A percentile compares a stretch with the other conserved stretches of the same genome.
phyloP scores from a whole-genome alignment of 2,888 invertebrate species.

The Lycocerus yunnanus region DNA sequence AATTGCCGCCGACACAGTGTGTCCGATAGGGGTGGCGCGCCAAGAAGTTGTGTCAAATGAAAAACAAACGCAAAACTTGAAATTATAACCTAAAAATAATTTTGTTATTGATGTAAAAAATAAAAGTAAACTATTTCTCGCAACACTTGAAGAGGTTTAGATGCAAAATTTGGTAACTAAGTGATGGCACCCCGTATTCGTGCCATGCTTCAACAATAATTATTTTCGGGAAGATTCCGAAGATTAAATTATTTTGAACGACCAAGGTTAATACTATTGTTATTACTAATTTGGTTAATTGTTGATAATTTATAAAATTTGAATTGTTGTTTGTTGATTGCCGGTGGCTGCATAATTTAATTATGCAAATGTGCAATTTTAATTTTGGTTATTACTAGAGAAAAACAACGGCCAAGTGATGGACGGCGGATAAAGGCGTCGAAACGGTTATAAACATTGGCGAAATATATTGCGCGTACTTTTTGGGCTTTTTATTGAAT shows the following conservation, averaged over 20 bases:
- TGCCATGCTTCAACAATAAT: too few relatives aligned
- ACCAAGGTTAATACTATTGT: background rate
- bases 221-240: background rate
- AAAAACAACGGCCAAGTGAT: background rate
- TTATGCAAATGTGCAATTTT: background rate
- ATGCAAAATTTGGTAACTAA: background rate
- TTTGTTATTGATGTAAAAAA: background rate
- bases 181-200: background rate
- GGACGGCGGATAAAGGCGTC: background rate
- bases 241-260: background rate
- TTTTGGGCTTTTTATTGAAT: constrained; percentile 13
- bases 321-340: background rate
- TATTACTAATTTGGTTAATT: background rate
- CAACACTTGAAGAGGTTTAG: too few relatives aligned
- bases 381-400: background rate
- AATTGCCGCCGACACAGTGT: background rate
- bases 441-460: background rate
- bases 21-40: background rate
- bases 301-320: background rate
- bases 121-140: too few relatives aligned
- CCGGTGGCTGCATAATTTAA: background rate
- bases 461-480: background rate
- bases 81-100: background rate
- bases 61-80: background rate
- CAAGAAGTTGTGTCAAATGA: too few relatives aligned